phyloP scores from a whole-genome alignment of 2,888 invertebrate genomes.

The Luffia ferchaultella region DNA sequence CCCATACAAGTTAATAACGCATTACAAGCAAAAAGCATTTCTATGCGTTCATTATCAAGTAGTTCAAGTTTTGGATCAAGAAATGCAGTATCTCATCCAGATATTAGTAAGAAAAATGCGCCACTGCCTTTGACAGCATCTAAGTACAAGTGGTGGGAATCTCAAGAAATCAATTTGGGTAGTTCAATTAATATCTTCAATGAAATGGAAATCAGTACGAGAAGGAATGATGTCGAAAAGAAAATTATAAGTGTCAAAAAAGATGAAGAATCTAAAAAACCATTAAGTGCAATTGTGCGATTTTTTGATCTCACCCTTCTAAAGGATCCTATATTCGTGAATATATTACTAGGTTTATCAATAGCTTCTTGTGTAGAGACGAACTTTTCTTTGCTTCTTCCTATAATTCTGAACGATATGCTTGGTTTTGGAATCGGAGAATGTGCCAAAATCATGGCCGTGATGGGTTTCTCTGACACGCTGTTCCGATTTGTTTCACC shows the following conservation, averaged over 20 bases:
- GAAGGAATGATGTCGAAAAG: conserved; percentile 20
- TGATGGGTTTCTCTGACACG: conserved; percentile 66
- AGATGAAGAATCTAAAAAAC: conserved; percentile 24
- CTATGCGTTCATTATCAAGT: conserved; percentile 42
- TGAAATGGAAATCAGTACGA: conserved; percentile 16
- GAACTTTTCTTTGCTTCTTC: conserved; percentile 72
- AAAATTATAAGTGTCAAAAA: conserved; percentile 23
- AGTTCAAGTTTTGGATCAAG: conserved; percentile 33
- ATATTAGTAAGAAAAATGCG: conserved; percentile 32
- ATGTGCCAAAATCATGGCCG: conserved; percentile 70
- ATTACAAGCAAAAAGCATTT: conserved; percentile 36
- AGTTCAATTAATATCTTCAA: conserved; percentile 69
- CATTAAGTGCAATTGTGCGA: conserved; percentile 39
- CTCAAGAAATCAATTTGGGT: conserved; percentile 64
- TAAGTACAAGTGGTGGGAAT: conserved; percentile 64
- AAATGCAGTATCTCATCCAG: conserved; percentile 51
- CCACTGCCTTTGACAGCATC: conserved; percentile 32
- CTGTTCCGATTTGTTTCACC: conserved; percentile 70
- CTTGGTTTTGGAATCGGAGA: conserved; percentile 61
- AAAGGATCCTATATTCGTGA: conserved; percentile 73
- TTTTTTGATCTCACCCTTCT: conserved; percentile 73
- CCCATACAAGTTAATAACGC: too few species aligned
- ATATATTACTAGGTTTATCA: conserved; percentile 72
- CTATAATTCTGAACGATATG: conserved; percentile 73
- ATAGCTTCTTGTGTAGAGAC: conserved; percentile 74